Evolutionary conservation across 2,888 invertebrate species (phyloP), one percentile per base, ranked within the genome.

Genomic region (Elegia similella): DNA sequence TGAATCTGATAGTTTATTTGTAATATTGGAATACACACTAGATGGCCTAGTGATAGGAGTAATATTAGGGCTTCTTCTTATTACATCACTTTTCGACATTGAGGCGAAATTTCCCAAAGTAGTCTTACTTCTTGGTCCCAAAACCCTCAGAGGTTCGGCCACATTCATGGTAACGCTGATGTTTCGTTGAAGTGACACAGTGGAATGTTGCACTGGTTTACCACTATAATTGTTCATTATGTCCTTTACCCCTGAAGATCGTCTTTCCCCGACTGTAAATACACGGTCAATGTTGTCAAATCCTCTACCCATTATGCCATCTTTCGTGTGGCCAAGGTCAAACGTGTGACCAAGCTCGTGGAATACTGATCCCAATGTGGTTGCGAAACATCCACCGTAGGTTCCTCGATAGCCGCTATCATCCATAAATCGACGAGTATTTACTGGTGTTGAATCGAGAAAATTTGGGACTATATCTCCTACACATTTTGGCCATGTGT

Each of bases 281-380:
- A 96, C 95, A 59, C 95, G 92, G 75, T 96, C 94, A 56, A 97
- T 93, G 69, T 96, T 95, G 80, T 97, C 96, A 78, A 97, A 97
- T 44, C 97, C 97, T 77, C 95, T 93, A 44, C 97, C 97, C 99
- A 99, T 99, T 59, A 99, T 96, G 15, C 98, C 98, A 67, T 95
- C 94, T 68, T 94, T 93, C 0, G 97, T 96, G 79, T 99, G 98
- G 0, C 98, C 98, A 58, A 99, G 93, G 85, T 98, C 98, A 82
- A 99, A 98, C 0, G 97, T 97, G 80, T 99, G 99, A 13, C 97
- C 97, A 50, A 99, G 92, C 92, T 99, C 99, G 82, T 99, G 99
- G 43, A 98, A 95, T 7, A 97, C 95, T 13, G 98, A 96, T 13
- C 98, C 98, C 43, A 99, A 86, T 15, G 97, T 97, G 6, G 98